phyloP scores from a whole-genome alignment of 2,797 vertebrate genomes.

The Neostethus bicornis region DNA sequence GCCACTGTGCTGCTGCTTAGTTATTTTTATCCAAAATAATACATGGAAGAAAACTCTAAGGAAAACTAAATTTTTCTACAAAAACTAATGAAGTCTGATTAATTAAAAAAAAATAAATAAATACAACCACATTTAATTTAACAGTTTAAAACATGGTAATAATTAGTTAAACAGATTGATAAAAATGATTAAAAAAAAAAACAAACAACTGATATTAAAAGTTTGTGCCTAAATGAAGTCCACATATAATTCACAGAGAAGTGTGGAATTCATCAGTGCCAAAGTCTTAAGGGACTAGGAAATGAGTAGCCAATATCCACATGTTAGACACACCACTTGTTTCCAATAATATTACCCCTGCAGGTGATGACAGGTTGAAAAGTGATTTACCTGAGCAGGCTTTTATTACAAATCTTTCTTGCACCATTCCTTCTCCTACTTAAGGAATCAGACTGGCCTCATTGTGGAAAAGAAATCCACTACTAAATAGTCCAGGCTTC shows the following conservation, averaged over 20 bases:
- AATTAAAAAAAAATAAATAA: no score
- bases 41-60: no score
- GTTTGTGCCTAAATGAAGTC: conserved; percentile 38
- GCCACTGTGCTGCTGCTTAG: no score
- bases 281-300: conserved; percentile 54
- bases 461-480: conserved; percentile 44
- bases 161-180: conserved; percentile 19
- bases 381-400: conserved; percentile 75
- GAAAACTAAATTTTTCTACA: no score
- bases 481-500: conserved; percentile 59
- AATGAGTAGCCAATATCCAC: conserved; percentile 69
- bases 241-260: conserved; percentile 64
- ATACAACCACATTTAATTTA: no score
- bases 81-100: no score
- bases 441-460: conserved; percentile 57
- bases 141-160: conserved; percentile 10
- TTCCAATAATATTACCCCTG: conserved; percentile 77
- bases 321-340: conserved; percentile 73
- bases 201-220: no score
- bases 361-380: conserved; percentile 77
- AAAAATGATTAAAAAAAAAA: conserved; percentile 13
- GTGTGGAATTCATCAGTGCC: conserved; percentile 56
- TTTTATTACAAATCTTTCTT: conserved; percentile 77
- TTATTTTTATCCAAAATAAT: no score
- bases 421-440: conserved; percentile 61